Conservation (phyloP, 2,888 invertebrate species). For the Esperia sulphurella region DNA sequence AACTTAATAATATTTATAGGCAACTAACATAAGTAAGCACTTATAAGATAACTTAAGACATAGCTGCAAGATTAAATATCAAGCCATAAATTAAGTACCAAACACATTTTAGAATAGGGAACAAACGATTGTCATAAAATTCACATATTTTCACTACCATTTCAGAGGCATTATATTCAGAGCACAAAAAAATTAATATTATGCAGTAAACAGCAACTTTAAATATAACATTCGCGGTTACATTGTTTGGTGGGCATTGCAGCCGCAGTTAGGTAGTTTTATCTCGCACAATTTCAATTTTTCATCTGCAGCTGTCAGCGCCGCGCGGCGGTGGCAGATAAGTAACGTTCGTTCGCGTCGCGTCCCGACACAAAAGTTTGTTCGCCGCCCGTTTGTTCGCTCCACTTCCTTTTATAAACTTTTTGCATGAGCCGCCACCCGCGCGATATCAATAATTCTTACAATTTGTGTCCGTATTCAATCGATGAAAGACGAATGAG, state of each 20-base stretch:
- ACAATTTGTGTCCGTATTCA: conserved; percentile 53
- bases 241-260: conserved; percentile 63
- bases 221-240: conserved; percentile 40
- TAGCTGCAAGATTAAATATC: too few relatives aligned
- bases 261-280: conserved; percentile 74
- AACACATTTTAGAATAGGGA: too few relatives aligned
- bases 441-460: conserved; percentile 72
- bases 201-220: conserved; percentile 14
- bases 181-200: conserved; percentile 1
- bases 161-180: conserved; percentile 3
- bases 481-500: conserved; percentile 39
- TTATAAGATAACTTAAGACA: too few relatives aligned
- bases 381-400: conserved; percentile 70
- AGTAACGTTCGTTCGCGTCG: conserved; percentile 69
- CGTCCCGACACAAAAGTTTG: conserved; percentile 68
- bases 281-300: conserved; percentile 79
- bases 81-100: too few relatives aligned
- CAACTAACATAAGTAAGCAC: too few relatives aligned
- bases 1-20: too few relatives aligned
- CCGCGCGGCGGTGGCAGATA: conserved; percentile 63
- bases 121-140: too few relatives aligned
- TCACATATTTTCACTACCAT: not conserved
- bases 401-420: conserved; percentile 74
- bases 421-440: conserved; percentile 59
- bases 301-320: conserved; percentile 79